These are phyloP conservation scores for Tauraco hartlaubi DNA, from an alignment of 2,797 vertebrate genomes.

Conservation along the genomic window DNA sequence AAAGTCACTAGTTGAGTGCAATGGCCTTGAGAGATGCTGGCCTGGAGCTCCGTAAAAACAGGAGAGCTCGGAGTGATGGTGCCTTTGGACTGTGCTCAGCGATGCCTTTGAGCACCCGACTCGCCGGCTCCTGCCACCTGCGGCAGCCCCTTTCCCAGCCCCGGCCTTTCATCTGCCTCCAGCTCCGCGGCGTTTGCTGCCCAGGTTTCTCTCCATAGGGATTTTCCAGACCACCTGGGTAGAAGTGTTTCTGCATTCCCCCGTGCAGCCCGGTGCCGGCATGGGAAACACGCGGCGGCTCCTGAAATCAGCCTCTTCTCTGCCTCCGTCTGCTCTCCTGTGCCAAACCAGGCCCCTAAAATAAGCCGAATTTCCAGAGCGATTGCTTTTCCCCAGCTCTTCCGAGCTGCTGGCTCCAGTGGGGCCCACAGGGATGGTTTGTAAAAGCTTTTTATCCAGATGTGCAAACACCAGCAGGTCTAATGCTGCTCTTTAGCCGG, in stretches of 20 bases:
- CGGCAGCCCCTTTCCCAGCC: slow-evolving; percentile 26
- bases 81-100: neutral
- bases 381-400: neutral
- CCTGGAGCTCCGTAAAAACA: neutral
- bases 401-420: neutral
- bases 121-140: slow-evolving; percentile 15
- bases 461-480: slow-evolving; percentile 1
- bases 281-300: neutral
- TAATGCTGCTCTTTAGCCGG: neutral
- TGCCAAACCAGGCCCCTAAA: neutral
- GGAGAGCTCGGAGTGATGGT: neutral
- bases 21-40: neutral
- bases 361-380: neutral
- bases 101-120: neutral
- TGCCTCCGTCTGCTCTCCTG: neutral
- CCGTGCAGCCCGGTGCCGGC: fast-evolving
- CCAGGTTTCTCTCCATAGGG: neutral
- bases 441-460: neutral
- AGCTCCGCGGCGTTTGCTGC: neutral
- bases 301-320: neutral
- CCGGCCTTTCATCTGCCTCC: neutral
- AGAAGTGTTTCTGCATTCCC: neutral
- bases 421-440: neutral
- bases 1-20: neutral
- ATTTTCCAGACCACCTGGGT: slow-evolving; percentile 64